Percentiles rank a stretch among this genome's conserved stretches.
Evolutionary conservation across 2,888 invertebrate species (phyloP).

Genomic region (Rambutsinella grinnellia): DNA sequence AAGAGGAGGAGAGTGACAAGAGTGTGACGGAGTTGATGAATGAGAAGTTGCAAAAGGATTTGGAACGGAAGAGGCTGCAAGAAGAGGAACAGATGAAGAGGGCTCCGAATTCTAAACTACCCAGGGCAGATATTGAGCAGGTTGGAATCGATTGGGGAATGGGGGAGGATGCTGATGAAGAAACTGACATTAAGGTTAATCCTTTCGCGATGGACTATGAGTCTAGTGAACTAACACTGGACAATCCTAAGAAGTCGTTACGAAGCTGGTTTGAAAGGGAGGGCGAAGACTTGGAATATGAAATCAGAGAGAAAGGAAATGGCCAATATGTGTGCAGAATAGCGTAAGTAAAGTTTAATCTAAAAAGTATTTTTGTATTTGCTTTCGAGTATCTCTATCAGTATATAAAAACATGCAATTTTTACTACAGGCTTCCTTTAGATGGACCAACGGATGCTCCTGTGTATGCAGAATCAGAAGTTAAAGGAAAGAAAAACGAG

Average conservation of each 20-base stretch:
- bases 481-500: conserved; percentile 94
- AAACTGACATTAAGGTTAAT: conserved; percentile 82
- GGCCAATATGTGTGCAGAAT: conserved; percentile 88
- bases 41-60: conserved; percentile 59
- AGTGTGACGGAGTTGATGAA: conserved; percentile 74
- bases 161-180: conserved; percentile 91
- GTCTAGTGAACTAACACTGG: conserved; percentile 80
- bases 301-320: conserved; percentile 86
- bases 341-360: conserved; percentile 69
- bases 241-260: conserved; percentile 96
- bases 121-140: conserved; percentile 67
- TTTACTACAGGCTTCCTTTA: conserved; percentile 78
- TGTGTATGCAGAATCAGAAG: conserved; percentile 85
- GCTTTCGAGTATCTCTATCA: too few relatives aligned
- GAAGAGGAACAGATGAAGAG: conserved; percentile 51
- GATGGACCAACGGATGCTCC: conserved; percentile 80
- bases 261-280: conserved; percentile 96
- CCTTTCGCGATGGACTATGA: conserved; percentile 77
- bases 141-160: conserved; percentile 93
- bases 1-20: conserved; percentile 87
- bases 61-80: conserved; percentile 65
- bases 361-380: neutral
- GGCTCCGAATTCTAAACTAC: neutral
- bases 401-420: too few relatives aligned
- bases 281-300: conserved; percentile 87